Base-by-base conservation (phyloP, 2,113 vertebrate genomes). In the Anhinga rufa region DNA sequence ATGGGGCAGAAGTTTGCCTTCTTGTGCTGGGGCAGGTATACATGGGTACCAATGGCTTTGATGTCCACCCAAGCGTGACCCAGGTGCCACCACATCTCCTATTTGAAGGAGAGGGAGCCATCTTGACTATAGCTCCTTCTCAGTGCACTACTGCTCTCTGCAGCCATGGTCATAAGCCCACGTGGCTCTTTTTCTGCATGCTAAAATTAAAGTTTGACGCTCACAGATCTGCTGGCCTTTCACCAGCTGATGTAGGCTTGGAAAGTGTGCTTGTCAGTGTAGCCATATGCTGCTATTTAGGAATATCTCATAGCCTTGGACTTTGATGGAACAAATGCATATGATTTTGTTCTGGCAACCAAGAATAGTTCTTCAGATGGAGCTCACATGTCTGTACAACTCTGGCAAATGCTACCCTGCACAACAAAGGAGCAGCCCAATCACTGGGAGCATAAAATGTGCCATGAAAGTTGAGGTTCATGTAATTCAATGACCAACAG, bases 321-420 rank as follows among this genome's bases (percentile, higher is more conserved):
- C 93, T 95, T 93, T 22, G 52, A 74, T 90, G 87, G 81, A 93
- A 71, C 8, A 74, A 96, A 84, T 42, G 71, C 90, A 92, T 77
- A 40, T 92, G 51, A 88, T 95, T 97, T 96, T 91, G 44, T 93
- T 96, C 86, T 93, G 93, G 86, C 57, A 91, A 49, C 89, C 92
- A 71, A 84, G 95, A 97, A 93, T 82, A 96, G 75, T 85, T 95
- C 80, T 84, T 97, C 96, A 96, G 91, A 95, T 96, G 94, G 91
- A 96, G 74, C 77, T 97, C 91, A 64, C 70, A 7, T 81, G 72
- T 74, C 85, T 80, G n/a, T 54, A 38, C 28, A 75, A 65, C 86
- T 92, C 90, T 79, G 91, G 91, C 44, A 66, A 83, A 49, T 72
- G 29, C 65, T 89, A 26, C 70, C n/a, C 58, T 62, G 78, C 54